A percentile compares a stretch with the other conserved stretches of the same genome.
Conservation (phyloP, 2,113 vertebrate species). For the Manacus vitellinus region DNA sequence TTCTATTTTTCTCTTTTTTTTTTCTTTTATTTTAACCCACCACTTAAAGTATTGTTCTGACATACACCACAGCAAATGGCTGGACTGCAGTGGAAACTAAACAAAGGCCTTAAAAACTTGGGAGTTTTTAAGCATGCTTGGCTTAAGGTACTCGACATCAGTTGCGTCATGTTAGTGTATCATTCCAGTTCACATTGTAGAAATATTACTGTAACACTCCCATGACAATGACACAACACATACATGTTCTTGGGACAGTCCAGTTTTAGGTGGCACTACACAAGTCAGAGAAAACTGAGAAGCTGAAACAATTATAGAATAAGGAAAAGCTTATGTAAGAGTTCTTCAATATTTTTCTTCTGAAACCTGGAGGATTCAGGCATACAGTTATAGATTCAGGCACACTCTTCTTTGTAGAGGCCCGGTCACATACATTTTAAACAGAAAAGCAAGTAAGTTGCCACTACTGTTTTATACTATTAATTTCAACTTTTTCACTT, state of each 20-base stretch:
- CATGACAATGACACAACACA: neutral
- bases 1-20: neutral
- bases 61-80: neutral
- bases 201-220: neutral
- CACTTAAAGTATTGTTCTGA: neutral
- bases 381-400: neutral
- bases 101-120: neutral
- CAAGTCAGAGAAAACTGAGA: neutral
- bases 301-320: neutral
- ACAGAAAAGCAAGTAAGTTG: neutral
- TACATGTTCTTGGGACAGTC: neutral
- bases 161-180: neutral
- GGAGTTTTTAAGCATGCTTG: neutral
- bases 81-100: neutral
- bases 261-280: neutral
- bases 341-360: neutral
- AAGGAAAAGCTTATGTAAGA: neutral
- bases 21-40: neutral
- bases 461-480: neutral
- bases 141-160: neutral
- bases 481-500: neutral
- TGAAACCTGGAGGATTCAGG: neutral
- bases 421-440: neutral
- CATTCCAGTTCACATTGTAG: fast-evolving
- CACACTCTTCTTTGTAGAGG: neutral